phyloP scores from a whole-genome alignment of 1,140 invertebrate species.

The Macrotrachela quadricornifera region DNA sequence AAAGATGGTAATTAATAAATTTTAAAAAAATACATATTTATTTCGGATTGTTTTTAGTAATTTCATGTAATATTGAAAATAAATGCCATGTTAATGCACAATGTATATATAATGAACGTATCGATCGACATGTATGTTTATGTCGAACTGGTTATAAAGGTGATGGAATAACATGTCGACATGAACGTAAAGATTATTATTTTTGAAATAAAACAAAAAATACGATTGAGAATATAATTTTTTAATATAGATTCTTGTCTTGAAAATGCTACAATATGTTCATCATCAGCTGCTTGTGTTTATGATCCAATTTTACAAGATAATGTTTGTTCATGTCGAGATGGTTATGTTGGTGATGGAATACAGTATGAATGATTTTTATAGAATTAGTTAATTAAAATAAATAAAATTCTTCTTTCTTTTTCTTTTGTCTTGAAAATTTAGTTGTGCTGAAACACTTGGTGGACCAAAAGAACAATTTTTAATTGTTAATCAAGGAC shows the following conservation, averaged over 20 bases:
- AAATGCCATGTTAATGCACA: slow-evolving; percentile 6
- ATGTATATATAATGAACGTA: slow-evolving; percentile 1
- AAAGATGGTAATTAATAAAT: neutral
- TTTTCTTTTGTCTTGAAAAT: slow-evolving; percentile 18
- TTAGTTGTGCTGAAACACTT: slow-evolving; percentile 23
- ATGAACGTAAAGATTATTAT: slow-evolving; percentile 1
- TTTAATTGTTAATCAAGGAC: slow-evolving; percentile 19
- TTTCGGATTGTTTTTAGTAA: neutral
- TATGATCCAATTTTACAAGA: slow-evolving; percentile 37
- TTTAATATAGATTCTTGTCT: neutral
- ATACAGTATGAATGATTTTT: slow-evolving; percentile 34
- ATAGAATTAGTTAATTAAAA: neutral
- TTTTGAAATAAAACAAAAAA: neutral
- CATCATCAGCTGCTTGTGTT: slow-evolving; percentile 48
- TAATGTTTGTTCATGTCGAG: slow-evolving; percentile 53
- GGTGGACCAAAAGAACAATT: slow-evolving; percentile 34
- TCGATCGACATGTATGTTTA: slow-evolving; percentile 3
- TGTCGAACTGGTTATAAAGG: slow-evolving; percentile 3
- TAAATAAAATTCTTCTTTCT: slow-evolving; percentile 11
- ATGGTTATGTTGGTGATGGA: slow-evolving; percentile 57
- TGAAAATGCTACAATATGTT: neutral
- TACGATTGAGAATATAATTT: neutral
- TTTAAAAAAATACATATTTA: neutral
- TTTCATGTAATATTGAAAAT: slow-evolving; percentile 3
- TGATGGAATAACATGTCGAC: slow-evolving; percentile 2